A percentile compares a stretch with the other conserved stretches of the same genome.
Conservation (phyloP, 2,888 invertebrate species). For the Apamea epomidion region DNA sequence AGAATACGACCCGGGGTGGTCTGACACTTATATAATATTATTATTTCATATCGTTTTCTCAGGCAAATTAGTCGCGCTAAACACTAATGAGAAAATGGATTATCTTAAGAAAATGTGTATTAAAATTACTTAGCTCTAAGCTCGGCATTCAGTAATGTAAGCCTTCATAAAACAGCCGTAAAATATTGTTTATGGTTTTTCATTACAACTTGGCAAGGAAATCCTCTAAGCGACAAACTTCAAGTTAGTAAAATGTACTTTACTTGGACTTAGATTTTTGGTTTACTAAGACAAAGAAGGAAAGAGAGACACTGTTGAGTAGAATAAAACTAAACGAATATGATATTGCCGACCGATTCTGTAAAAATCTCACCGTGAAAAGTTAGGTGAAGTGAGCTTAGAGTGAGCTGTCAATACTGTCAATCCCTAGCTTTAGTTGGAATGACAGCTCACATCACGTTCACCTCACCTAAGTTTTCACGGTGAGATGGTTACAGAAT, state of each 20-base stretch:
- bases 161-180: conserved; percentile 33
- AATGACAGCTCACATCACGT: too few species aligned
- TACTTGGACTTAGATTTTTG: too few species aligned
- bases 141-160: conserved; percentile 3
- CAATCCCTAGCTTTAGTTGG: too few species aligned
- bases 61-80: conserved; percentile 34
- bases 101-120: conserved; percentile 38
- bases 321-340: too few species aligned
- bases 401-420: too few species aligned
- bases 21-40: conserved; percentile 9
- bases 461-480: too few species aligned
- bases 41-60: conserved; percentile 25
- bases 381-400: too few species aligned
- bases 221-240: background rate
- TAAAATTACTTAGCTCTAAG: conserved; percentile 25
- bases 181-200: conserved; percentile 34
- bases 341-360: too few species aligned
- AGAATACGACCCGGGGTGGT: conserved; percentile 42
- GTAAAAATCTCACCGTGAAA: too few species aligned
- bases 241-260: conserved; percentile 4
- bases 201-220: conserved; percentile 30
- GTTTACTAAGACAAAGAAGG: too few species aligned
- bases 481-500: too few species aligned
- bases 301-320: too few species aligned
- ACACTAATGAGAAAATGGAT: conserved; percentile 19